Conservation (phyloP, 2,797 vertebrate genomes). For the Valencia hispanica region DNA sequence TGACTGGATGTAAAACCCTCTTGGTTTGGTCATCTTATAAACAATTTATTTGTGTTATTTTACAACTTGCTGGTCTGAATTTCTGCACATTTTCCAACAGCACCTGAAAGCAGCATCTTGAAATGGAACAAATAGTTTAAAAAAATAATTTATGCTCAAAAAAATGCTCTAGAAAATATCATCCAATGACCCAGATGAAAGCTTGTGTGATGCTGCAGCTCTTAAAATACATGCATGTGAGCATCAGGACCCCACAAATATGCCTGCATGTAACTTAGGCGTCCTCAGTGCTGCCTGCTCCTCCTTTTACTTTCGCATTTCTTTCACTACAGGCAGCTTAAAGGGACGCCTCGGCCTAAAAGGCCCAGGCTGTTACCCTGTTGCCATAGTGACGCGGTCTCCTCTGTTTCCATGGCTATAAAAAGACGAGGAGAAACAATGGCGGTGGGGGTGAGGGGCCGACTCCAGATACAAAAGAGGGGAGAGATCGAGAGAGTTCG, state of each 20-base stretch:
- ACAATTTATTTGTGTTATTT: background rate
- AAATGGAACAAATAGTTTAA: background rate
- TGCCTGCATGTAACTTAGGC: conserved; percentile 66
- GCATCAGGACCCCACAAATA: conserved; percentile 54
- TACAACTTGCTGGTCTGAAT: background rate
- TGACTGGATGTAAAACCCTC: background rate
- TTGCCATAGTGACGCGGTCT: conserved; percentile 79
- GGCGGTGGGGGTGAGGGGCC: conserved; percentile 44
- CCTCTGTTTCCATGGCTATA: conserved; percentile 85
- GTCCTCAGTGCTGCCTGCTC: conserved; percentile 61
- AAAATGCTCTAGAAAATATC: background rate
- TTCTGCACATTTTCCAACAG: background rate
- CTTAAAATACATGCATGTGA: conserved; percentile 24
- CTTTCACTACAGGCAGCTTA: conserved; percentile 65
- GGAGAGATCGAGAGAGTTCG: conserved; percentile 58
- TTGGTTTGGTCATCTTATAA: background rate
- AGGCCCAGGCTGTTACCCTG: conserved; percentile 60
- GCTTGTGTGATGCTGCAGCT: conserved; percentile 25
- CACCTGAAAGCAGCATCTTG: background rate
- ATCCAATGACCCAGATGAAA: background rate
- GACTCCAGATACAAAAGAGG: conserved; percentile 59
- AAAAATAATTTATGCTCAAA: background rate
- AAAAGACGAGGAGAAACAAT: conserved; percentile 67
- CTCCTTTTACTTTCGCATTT: conserved; percentile 23
- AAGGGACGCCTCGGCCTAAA: conserved; percentile 39